Evolutionary conservation across 1,140 invertebrate species (phyloP).

Genomic region (Lasaia peninsularis): DNA sequence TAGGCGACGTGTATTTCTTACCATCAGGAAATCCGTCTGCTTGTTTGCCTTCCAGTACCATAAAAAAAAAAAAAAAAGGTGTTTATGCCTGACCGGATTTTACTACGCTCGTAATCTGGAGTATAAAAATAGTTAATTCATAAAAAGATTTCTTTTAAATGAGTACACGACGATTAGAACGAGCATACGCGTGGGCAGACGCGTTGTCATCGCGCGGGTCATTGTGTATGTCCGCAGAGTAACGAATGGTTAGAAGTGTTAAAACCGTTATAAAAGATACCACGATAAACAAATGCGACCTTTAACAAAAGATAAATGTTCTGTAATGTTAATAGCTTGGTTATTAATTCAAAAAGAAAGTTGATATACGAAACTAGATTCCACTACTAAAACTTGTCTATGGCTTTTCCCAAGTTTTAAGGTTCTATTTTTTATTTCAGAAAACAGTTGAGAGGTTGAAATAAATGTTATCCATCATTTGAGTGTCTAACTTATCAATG

Average conservation of each 20-base stretch:
- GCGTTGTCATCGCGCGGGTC: conserved; percentile 60
- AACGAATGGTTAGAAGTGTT: conserved; percentile 30
- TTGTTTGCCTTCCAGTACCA: too few species aligned
- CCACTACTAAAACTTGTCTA: too few species aligned
- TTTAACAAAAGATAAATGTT: conserved; percentile 5
- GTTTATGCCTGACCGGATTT: neutral
- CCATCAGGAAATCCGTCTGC: too few species aligned
- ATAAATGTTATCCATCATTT: too few species aligned
- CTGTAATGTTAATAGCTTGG: neutral
- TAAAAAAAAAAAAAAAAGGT: too few species aligned
- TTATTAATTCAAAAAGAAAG: neutral
- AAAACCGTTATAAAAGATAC: neutral
- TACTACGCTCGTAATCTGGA: too few species aligned
- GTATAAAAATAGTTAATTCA: too few species aligned
- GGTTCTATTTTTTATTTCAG: too few species aligned
- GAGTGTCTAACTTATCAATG: too few species aligned
- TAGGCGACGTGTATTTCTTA: neutral
- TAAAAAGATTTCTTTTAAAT: conserved; percentile 10
- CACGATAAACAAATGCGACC: neutral
- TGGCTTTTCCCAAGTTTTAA: too few species aligned
- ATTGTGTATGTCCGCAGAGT: conserved; percentile 50
- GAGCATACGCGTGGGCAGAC: conserved; percentile 56
- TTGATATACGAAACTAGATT: neutral
- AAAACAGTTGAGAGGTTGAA: too few species aligned
- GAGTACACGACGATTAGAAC: conserved; percentile 50